These are phyloP conservation scores for Gambusia affinis DNA, from an alignment of 2,113 vertebrate species.

Conservation along the genomic window DNA sequence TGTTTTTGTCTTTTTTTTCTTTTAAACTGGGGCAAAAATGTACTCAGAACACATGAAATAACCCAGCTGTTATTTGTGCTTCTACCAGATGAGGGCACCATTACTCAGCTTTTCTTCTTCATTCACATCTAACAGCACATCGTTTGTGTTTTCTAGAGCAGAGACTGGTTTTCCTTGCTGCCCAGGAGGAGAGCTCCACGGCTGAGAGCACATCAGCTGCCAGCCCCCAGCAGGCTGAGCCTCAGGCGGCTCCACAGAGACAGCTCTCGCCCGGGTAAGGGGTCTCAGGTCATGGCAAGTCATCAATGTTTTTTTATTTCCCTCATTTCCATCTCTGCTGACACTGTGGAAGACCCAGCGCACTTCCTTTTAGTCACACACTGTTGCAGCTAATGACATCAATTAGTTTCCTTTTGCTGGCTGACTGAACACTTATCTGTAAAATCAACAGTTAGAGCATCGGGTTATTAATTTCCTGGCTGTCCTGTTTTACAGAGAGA, in stretches of 20 bases:
- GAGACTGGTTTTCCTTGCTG: conserved; percentile 88
- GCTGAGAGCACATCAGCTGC: conserved; percentile 82
- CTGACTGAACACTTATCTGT: background rate
- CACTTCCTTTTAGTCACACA: conserved; percentile 4
- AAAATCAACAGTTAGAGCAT: background rate
- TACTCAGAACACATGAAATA: background rate
- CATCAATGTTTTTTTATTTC: conserved; percentile 25
- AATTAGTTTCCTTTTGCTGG: background rate
- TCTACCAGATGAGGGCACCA: conserved; percentile 42
- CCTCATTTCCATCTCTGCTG: conserved; percentile 12
- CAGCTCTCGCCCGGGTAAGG: conserved; percentile 86
- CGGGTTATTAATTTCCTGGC: background rate
- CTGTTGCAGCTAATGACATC: conserved; percentile 10
- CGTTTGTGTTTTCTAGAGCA: conserved; percentile 81
- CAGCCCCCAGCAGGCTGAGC: conserved; percentile 87
- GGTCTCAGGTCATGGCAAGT: conserved; percentile 19
- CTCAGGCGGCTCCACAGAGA: conserved; percentile 84
- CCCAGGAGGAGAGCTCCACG: conserved; percentile 86
- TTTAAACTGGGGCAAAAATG: background rate
- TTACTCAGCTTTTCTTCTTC: conserved; percentile 7
- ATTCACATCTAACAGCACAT: background rate
- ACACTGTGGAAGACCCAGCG: background rate
- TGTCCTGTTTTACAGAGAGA: conserved; percentile 79
- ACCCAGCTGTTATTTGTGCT: background rate
- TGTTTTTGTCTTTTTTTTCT: no score